Evolutionary conservation across 2,113 vertebrate species (phyloP), one percentile per base, ranked within the genome.

Genomic region (Mustela lutreola): DNA sequence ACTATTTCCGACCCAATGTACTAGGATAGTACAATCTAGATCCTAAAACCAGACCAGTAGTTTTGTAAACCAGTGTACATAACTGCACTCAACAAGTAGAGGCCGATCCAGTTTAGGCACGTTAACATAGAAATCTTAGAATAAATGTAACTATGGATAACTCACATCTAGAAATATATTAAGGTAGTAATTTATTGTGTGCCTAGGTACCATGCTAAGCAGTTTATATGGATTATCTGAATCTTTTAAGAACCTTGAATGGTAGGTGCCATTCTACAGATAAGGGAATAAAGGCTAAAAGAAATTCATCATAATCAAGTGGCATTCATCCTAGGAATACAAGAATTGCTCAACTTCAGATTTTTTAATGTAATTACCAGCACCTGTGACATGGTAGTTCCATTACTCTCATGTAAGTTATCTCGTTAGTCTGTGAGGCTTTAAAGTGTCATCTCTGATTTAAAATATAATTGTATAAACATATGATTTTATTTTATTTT

Each of bases 391-490:
- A 19, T 67, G 4, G 33, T 84, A 63, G 39, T 88, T 93, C 8
- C 24, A 10, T 91, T 86, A 70, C 28, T 63, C 11, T 31, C 11
- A 85, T 36, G 36, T 62, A 95, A 53, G 60, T 56, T 45, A 50
- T 89, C 48, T 73, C 84, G 31, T 71, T 83, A 91, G 33, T 63
- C 48, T 91, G 0, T 92, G 87, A 95, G 26, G 67, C 50, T 36
- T 96, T 70, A 76, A 76, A 79, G 33, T 96, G 21, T 71, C 42
- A 58, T 75, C 75, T 91, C 12, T 81, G 58, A 63, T 91, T 80
- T 91, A 96, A 90, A 79, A 94, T 56, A 1, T 76, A 83, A 42
- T 96, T 89, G 36, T 33, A 80, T 89, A 89, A 94, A 88, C 9
- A 71, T 39, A 79, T 24, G n/a, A 81, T 87, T 97, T 16, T 26